Conservation (phyloP, 2,113 vertebrate genomes). For the Syrrhaptes paradoxus region DNA sequence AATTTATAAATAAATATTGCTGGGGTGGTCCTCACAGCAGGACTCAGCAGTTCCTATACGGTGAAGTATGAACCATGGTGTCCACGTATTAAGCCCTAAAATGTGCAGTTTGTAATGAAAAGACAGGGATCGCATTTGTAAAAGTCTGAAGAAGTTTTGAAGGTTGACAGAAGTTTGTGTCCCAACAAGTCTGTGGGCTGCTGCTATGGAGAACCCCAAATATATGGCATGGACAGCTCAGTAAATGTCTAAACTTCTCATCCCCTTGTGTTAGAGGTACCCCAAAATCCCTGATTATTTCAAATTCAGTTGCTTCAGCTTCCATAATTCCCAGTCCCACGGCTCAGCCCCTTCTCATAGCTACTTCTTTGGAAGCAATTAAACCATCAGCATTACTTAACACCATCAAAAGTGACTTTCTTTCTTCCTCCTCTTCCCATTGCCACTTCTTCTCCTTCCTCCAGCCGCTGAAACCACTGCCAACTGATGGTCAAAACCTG, state of each 20-base stretch:
- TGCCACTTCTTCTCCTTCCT: accelerated
- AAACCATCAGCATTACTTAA: not conserved
- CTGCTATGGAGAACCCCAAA: not conserved
- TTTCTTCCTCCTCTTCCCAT: not conserved
- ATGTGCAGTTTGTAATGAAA: not conserved
- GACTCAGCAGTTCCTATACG: not conserved
- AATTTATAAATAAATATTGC: constrained; percentile 4
- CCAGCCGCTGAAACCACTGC: not conserved
- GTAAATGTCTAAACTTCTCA: not conserved
- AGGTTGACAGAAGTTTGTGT: not conserved
- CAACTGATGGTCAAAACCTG: not conserved
- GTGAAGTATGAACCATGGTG: not conserved
- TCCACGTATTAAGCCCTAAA: not conserved
- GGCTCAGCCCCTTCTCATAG: not conserved
- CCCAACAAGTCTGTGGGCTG: not conserved
- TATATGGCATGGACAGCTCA: not conserved
- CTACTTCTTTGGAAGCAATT: not conserved
- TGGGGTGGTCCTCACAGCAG: not conserved
- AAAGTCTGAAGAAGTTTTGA: not conserved
- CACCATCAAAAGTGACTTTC: not conserved
- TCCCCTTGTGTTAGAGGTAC: not conserved
- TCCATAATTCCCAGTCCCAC: accelerated
- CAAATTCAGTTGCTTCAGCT: not conserved
- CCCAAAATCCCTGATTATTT: not conserved
- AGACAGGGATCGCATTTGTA: not conserved